Percentiles rank a stretch among this genome's conserved stretches.
These are phyloP conservation scores for Agriotes lineatus DNA, from an alignment of 2,888 invertebrate species.

Conservation along the genomic window DNA sequence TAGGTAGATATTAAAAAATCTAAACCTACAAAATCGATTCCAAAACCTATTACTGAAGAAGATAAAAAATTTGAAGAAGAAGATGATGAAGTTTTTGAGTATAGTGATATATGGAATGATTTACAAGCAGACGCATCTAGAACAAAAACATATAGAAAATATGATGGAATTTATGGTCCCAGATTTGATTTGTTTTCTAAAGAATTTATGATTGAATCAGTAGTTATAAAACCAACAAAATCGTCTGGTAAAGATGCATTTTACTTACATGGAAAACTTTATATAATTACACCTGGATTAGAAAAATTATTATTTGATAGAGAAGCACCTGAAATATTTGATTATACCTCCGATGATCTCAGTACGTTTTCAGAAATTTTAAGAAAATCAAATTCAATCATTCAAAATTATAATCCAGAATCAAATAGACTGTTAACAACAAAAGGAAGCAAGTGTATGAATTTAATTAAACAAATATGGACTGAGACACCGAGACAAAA, in stretches of 20 bases:
- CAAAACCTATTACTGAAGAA: neutral
- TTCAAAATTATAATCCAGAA: neutral
- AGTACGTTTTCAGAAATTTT: neutral
- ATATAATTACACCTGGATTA: no score
- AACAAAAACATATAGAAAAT: neutral
- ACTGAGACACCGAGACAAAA: neutral
- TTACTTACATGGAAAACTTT: neutral
- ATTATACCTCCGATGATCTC: neutral
- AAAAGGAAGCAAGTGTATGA: neutral
- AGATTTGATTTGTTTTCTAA: no score
- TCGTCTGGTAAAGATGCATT: neutral
- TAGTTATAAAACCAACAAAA: neutral
- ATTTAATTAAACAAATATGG: neutral
- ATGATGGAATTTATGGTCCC: no score
- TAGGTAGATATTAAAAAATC: neutral
- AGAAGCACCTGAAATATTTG: neutral
- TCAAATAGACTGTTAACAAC: neutral
- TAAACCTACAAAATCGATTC: neutral
- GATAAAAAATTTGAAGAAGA: neutral
- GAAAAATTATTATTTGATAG: no score
- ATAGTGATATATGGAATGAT: neutral
- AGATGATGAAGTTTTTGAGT: neutral
- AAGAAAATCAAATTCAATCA: neutral
- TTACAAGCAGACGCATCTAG: neutral
- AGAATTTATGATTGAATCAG: no score